Evolutionary conservation across 2,113 vertebrate genomes (phyloP), one percentile per base, ranked within the genome.

Genomic region (Struthio camelus): DNA sequence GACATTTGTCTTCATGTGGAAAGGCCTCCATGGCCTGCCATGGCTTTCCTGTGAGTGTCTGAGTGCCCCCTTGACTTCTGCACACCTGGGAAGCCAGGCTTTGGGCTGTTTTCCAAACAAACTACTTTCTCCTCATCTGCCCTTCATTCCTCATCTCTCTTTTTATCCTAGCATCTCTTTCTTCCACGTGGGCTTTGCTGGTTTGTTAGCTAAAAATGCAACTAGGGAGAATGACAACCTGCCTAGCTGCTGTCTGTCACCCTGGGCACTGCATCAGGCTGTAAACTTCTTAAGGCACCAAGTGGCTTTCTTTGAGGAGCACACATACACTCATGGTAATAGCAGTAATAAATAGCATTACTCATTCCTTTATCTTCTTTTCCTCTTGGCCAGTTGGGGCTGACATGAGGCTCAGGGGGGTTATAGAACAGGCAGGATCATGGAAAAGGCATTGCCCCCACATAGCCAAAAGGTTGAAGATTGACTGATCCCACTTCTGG

Each of bases 321-420:
- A 20, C 4, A 1, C 25, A 25, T 14, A 32, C 16, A 3, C 36
- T 61, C 23, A 2, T 0, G 1, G 38, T 32, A 65, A 84, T 48
- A 80, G 13, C 36, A 38, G 34, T 61, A 84, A 61, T 25, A 44
- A 77, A 70, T 22, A 42, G 10, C 36, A 34, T 36, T 38, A 23
- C 32, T 50, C 8, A 2, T 6, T 17, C 13, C 88, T 93, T 86
- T 44, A 13, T 34, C 46, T 72, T 28, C 40, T 4, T 10, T 46
- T 70, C 56, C 36, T 76, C 51, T 27, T 32, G 19, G 75, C 4
- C 25, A 6, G n/a, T 1, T 54, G 69, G 64, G 61, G 50, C 42
- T 66, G 79, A 71, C 34, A 4, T 8, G 14, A 54, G 42, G 76
- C 56, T 80, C 5, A 0, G 64, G 56, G 54, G 19, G 38, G 50